These are phyloP conservation scores for Eupeodes corollae DNA, from an alignment of 1,140 invertebrate genomes.

Conservation along the genomic window DNA sequence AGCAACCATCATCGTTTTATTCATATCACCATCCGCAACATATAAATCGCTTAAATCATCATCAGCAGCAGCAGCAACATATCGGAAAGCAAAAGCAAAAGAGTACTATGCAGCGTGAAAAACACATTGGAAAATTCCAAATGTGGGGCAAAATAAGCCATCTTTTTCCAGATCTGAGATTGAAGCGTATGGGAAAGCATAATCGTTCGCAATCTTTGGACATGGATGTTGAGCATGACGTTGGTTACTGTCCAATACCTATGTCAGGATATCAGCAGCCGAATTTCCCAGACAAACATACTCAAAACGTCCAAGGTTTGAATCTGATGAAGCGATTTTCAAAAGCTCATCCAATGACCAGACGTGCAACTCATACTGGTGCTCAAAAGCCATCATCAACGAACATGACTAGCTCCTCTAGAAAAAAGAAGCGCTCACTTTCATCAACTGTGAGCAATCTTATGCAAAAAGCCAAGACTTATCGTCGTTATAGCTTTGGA, in stretches of 20 bases:
- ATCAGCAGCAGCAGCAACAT: constrained; percentile 17
- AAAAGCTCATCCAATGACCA: neutral
- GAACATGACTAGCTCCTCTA: constrained; percentile 7
- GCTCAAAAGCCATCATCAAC: constrained; percentile 10
- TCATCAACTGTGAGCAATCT: constrained; percentile 25
- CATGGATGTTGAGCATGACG: constrained; percentile 31
- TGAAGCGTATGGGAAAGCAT: constrained; percentile 49
- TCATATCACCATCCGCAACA: neutral
- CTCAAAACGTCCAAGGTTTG: neutral
- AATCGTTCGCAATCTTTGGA: constrained; percentile 67
- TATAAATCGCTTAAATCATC: neutral
- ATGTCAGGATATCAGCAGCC: constrained; percentile 16
- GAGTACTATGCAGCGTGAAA: constrained; percentile 12
- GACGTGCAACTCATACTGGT: neutral
- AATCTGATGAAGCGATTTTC: too few relatives aligned
- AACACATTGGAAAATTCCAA: neutral
- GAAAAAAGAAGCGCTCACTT: constrained; percentile 19
- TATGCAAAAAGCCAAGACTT: constrained; percentile 31
- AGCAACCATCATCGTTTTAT: neutral
- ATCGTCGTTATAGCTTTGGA: constrained; percentile 27
- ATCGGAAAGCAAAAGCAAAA: constrained; percentile 29
- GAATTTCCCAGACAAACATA: constrained; percentile 10
- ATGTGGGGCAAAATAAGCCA: constrained; percentile 37
- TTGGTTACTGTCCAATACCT: constrained; percentile 7
- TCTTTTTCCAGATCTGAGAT: constrained; percentile 69